Evolutionary conservation across 2,113 vertebrate genomes (phyloP).

Genomic region (Nesoenas mayeri): DNA sequence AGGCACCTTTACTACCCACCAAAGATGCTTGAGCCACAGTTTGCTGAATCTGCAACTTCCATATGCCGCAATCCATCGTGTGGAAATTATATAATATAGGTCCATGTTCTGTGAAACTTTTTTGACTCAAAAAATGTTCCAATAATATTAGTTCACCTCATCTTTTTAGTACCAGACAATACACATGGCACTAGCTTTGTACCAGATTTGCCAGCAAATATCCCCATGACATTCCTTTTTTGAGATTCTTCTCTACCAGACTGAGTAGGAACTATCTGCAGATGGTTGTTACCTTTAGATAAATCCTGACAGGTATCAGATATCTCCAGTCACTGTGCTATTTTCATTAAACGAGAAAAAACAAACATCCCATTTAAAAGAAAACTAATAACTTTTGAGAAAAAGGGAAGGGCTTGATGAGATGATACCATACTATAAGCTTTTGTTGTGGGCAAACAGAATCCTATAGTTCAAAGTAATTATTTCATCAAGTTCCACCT

Average conservation of each 20-base stretch:
- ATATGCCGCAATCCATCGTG: neutral
- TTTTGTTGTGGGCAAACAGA: constrained; percentile 74
- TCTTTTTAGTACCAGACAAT: neutral
- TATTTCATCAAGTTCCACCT: constrained; percentile 74
- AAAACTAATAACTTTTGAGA: constrained; percentile 52
- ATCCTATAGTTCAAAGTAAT: constrained; percentile 72
- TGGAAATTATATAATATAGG: neutral
- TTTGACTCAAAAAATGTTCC: neutral
- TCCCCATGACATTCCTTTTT: neutral
- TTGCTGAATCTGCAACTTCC: neutral
- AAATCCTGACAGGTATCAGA: neutral
- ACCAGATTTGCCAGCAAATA: neutral
- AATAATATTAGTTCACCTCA: neutral
- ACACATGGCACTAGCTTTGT: neutral
- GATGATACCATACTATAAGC: constrained; percentile 44
- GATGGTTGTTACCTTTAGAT: neutral
- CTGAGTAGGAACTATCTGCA: neutral
- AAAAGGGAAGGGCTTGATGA: constrained; percentile 59
- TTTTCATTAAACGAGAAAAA: constrained; percentile 55
- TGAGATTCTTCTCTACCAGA: neutral
- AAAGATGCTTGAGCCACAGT: neutral
- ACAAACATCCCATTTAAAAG: constrained; percentile 57
- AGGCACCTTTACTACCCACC: neutral
- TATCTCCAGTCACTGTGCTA: neutral
- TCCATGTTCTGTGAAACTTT: neutral